Evolutionary conservation across 2,113 vertebrate species (phyloP), one percentile per base, ranked within the genome.

Genomic region (Zingel zingel): DNA sequence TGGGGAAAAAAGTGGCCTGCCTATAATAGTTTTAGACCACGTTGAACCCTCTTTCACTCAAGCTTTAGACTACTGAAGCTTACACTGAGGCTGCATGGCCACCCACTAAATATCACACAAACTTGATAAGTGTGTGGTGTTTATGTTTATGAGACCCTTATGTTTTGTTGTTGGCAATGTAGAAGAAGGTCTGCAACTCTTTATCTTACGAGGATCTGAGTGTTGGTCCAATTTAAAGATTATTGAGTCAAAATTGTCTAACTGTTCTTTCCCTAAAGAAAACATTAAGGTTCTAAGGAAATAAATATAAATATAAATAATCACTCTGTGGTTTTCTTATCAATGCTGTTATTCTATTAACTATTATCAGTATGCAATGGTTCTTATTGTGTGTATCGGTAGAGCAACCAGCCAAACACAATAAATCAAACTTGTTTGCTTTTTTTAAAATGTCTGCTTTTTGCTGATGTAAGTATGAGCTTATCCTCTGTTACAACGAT

Each of bases 241-340:
- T 23, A 23, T 13, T 19, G 5, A 27, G 5, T 43, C 25, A 12
- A 23, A 47, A 6, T 76, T 19, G 36, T 48, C 19, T 36, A 3
- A 21, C n/a, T 3, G 1, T 21, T 50, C 23, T 11, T 23, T 33
- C 13, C 7, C n/a, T 77, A 4, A 50, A 36, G 9, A 8, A 77
- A 84, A 48, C n/a, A 61, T 56, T 33, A 54, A 6, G 18, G 21
- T 19, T 63, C 61, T 45, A 43, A 25, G 21, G 50, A 56, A 80
- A 50, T 45, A 0, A 66, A 47, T 63, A 58, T n/a, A n/a, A n/a
- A n/a, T n/a, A n/a, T n/a, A n/a, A n/a, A n/a, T n/a, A n/a, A n/a
- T 47, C 21, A 19, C 1, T 70, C 30, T 30, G 5, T 36, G 10
- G 27, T 59, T 84, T 73, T 5, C 23, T 77, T 27, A 59, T 72